Conservation (phyloP, 2,797 vertebrate species). For the Crenuchus spilurus region DNA sequence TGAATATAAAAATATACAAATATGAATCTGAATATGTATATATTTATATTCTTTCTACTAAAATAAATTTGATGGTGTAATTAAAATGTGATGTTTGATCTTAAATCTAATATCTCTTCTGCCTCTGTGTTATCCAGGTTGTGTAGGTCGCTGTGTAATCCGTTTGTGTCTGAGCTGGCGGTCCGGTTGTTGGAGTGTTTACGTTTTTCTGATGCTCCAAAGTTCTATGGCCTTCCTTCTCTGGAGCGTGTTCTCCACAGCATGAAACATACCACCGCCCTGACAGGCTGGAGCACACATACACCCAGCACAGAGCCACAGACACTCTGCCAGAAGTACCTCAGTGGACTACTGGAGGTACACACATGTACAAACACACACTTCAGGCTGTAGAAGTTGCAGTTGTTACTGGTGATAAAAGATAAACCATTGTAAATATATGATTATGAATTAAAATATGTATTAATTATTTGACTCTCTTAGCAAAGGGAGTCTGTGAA, state of each 20-base stretch:
- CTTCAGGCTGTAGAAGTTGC: background rate
- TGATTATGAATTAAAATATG: too few relatives aligned
- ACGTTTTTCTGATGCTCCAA: conserved; percentile 88
- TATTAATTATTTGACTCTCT: too few relatives aligned
- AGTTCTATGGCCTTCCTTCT: conserved; percentile 94
- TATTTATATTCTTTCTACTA: too few relatives aligned
- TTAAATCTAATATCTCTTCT: conserved; percentile 33
- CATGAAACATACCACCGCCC: conserved; percentile 88
- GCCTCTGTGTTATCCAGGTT: conserved; percentile 73
- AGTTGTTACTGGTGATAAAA: too few relatives aligned
- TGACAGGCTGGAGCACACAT: conserved; percentile 89
- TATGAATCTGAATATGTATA: too few relatives aligned
- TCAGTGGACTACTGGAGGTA: conserved; percentile 92
- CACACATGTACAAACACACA: conserved; percentile 13
- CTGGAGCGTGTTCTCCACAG: conserved; percentile 89
- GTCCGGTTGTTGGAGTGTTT: conserved; percentile 89
- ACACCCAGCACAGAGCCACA: conserved; percentile 76
- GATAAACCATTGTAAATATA: too few relatives aligned
- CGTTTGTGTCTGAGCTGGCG: conserved; percentile 88
- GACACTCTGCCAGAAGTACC: conserved; percentile 87
- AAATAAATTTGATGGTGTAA: too few relatives aligned
- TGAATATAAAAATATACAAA: too few relatives aligned
- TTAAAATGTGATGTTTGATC: too few relatives aligned
- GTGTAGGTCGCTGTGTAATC: conserved; percentile 80
- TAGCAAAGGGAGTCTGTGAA: too few relatives aligned